Conservation (phyloP, 2,113 vertebrate species). For the Suncus etruscus region DNA sequence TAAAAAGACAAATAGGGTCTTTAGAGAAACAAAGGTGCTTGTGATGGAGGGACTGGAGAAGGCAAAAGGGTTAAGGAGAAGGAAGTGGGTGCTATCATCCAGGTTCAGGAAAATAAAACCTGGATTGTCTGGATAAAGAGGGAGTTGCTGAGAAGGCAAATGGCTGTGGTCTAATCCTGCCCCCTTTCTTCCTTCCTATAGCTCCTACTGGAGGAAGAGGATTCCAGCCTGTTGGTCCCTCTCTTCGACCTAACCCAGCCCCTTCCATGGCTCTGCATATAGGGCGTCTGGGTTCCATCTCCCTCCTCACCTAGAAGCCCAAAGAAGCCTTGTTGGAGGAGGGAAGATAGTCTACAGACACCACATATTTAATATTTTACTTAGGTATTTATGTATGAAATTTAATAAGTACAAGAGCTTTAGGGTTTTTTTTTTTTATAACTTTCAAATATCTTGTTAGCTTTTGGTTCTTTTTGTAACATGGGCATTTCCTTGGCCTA, state of each 20-base stretch:
- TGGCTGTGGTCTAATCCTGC: constrained; percentile 22
- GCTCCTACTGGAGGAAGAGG: constrained; percentile 76
- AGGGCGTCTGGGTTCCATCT: constrained; percentile 76
- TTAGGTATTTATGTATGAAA: constrained; percentile 58
- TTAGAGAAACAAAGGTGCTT: constrained; percentile 13
- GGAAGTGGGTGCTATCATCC: background rate
- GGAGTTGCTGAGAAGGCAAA: background rate
- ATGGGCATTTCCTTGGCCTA: constrained; percentile 39
- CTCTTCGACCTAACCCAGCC: constrained; percentile 61
- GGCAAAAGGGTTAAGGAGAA: background rate
- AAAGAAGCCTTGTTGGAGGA: constrained; percentile 4
- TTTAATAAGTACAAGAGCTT: constrained; percentile 46
- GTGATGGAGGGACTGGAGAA: background rate
- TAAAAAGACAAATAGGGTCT: constrained; percentile 15
- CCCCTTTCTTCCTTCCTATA: constrained; percentile 54
- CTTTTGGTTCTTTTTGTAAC: constrained; percentile 64
- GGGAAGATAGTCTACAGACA: background rate
- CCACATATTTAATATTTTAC: constrained; percentile 56
- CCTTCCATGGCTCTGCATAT: constrained; percentile 78
- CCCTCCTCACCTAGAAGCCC: constrained; percentile 74
- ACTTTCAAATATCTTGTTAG: constrained; percentile 35
- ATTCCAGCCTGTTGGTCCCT: constrained; percentile 64
- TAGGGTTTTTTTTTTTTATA: constrained; percentile 22
- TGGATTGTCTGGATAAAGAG: background rate
- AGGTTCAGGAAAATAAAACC: background rate